Evolutionary conservation across 2,888 invertebrate genomes (phyloP), one percentile per base, ranked within the genome.

Genomic region (Cheilosia grossa): DNA sequence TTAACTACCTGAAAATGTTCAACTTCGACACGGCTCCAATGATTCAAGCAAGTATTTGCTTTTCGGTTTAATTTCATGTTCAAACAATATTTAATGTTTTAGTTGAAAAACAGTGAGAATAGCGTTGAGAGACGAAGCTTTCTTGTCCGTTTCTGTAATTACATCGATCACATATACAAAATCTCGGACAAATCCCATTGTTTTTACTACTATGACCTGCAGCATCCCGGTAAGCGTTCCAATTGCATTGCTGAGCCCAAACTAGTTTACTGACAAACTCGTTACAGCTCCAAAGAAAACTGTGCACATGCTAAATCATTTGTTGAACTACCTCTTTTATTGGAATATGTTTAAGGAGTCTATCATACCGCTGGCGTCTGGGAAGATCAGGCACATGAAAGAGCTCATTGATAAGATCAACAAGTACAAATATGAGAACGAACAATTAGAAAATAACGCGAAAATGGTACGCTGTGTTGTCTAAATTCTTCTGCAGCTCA

Each of bases 241-340:
- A 4, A 51, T 4, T 49, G n/a, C 10, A 17, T 10, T 7, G 0
- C 10, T 19, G 4, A 33, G 6, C 40, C 19, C 24, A 0, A 24
- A 40, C 19, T 6, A 7, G 2, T n/a, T 7, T 7, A 3, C 5
- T 19, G 21, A 44, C 24, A 2, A 4, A 42, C 56, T 19, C 4
- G 0, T 81, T 85, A 5, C 58, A 91, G 91, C 89, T 54, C 88
- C 89, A 2, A 90, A 90, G 33, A 91, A 91, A 64, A 91, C 90
- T 0, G 79, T 88, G 0, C 89, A 88, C 64, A 89, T 89, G 47
- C 63, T 91, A 27, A 89, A 89, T 24, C 89, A 89, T 24, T 87
- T 91, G 5, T 86, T 90, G 13, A 91, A 91, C 49, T 90, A 91
- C 61, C 87, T 88, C 47, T 90, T 89, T 21, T 91, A 89, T 80